A percentile compares a stretch with the other conserved stretches of the same genome.
Evolutionary conservation across 2,113 vertebrate species (phyloP).

Genomic region (Melanerpes aurifrons): DNA sequence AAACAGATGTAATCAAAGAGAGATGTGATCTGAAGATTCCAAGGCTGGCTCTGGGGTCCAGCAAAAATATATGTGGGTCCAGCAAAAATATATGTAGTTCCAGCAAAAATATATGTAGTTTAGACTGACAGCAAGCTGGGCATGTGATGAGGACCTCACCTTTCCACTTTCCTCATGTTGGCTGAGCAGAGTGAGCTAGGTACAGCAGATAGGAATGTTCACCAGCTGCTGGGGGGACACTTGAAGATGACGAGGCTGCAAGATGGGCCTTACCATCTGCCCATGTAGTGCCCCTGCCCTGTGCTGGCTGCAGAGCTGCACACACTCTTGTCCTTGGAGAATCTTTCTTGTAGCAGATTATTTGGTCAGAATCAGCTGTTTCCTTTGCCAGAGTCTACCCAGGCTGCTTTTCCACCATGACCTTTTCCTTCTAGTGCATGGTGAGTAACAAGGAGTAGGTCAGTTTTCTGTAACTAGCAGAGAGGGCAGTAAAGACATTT

Average conservation of each 20-base stretch:
- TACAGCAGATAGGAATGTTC: fast-evolving
- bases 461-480: background rate
- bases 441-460: background rate
- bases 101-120: background rate
- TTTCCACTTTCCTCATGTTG: background rate
- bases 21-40: conserved; percentile 50
- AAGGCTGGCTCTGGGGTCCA: background rate
- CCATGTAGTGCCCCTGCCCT: fast-evolving
- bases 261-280: fast-evolving
- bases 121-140: background rate
- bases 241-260: fast-evolving
- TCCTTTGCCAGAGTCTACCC: background rate
- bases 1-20: conserved; percentile 38
- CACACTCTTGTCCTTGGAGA: background rate
- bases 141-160: background rate
- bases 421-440: background rate
- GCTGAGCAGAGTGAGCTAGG: background rate
- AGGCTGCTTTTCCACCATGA: background rate
- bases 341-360: background rate
- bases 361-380: background rate
- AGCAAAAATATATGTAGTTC: no score
- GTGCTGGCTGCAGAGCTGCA: background rate
- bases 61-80: background rate
- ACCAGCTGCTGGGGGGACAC: background rate
- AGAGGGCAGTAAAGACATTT: background rate